Evolutionary conservation across 1,140 invertebrate species (phyloP), one percentile per base, ranked within the genome.

Genomic region (Orchesella cincta): DNA sequence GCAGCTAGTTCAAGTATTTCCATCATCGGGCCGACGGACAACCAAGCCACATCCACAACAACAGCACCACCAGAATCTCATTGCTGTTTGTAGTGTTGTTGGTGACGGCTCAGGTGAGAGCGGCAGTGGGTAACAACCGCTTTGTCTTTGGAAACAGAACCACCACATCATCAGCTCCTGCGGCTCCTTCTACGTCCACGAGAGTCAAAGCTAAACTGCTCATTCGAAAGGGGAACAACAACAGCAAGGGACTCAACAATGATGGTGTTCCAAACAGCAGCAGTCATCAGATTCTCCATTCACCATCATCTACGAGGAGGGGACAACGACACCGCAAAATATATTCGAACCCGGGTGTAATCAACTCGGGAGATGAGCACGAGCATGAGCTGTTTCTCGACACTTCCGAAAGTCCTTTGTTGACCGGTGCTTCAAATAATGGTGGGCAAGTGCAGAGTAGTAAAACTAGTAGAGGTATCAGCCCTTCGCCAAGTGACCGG

Each of bases 201-300:
- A 67, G 62, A 67, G 62, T 67, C 26, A 67, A 67, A 67, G 62
- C 62, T 8, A 67, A 67, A 31, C 33, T 67, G 62, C 28, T 67
- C 1, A 33, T 67, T 67, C 62, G 62, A 67, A 67, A 67, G 5
- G 62, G 62, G 23, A 67, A 67, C 33, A 67, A 67, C 33, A 16
- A 23, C 14, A 67, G 31, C 31, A 12, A 29, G 26, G n/a, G 31
- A 67, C 14, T 26, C 3, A 14, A 57, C 52, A 57, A 57, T 3
- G 23, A 57, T 31, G 28, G 39, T 33, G 26, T 67, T 29, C 29
- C 33, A 12, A 31, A 67, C n/a, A n/a, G n/a, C 62, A 67, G 5
- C 28, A 67, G 26, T 67, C 8, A 26, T 12, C 31, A 33, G 2
- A 26, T 2, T 67, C 31, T 31, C 31, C 62, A 67, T 3, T 31